Evolutionary conservation across 2,888 invertebrate species (phyloP).

Genomic region (Cremastinae sp.): DNA sequence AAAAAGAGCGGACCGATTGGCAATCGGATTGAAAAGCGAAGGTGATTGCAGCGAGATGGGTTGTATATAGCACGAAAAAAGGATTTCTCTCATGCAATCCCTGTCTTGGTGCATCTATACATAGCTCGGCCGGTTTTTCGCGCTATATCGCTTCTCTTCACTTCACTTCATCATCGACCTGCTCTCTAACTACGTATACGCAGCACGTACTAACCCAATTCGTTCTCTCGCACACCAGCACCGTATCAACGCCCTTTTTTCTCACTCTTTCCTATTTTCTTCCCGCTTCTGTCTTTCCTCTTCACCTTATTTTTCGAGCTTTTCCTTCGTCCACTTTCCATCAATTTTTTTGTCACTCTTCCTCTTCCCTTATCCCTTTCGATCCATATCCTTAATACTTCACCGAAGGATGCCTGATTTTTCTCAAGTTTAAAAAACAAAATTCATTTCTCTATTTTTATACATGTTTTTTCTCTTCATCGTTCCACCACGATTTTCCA

Average conservation of each 20-base stretch:
- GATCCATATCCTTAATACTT: too few species aligned
- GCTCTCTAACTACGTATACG: slow-evolving; percentile 19
- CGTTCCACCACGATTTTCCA: too few species aligned
- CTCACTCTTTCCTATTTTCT: not conserved
- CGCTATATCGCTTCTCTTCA: not conserved
- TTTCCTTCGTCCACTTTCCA: too few species aligned
- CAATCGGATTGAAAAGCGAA: slow-evolving; percentile 43
- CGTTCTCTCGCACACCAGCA: not conserved
- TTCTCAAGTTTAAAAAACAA: too few species aligned
- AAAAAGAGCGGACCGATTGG: slow-evolving; percentile 26
- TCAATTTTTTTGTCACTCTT: too few species aligned
- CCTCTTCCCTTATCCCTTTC: too few species aligned
- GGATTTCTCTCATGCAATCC: not conserved
- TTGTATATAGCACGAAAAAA: not conserved
- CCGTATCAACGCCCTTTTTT: not conserved
- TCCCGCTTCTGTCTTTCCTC: not conserved
- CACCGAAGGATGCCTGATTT: too few species aligned
- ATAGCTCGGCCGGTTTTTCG: not conserved
- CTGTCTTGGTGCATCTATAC: not conserved
- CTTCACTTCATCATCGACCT: not conserved
- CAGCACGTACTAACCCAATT: slow-evolving; percentile 30
- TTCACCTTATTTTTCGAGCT: too few species aligned
- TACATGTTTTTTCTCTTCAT: too few species aligned
- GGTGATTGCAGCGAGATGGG: slow-evolving; percentile 7
- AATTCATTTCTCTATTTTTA: too few species aligned